A percentile compares a stretch with the other conserved stretches of the same genome.
Evolutionary conservation across 2,888 invertebrate species (phyloP).

Genomic region (Eristalis pertinax): DNA sequence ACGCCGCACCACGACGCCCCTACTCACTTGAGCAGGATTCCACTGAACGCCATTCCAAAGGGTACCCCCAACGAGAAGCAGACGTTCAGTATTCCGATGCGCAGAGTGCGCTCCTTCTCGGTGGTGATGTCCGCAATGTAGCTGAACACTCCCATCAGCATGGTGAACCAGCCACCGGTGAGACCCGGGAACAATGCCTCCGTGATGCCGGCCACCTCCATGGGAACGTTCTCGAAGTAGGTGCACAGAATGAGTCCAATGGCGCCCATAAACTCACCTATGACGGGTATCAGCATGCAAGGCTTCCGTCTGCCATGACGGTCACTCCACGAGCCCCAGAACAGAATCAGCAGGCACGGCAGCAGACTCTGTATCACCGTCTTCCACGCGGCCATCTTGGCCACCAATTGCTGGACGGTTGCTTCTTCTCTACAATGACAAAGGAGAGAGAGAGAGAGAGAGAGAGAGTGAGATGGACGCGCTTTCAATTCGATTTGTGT

Average conservation of each 20-base stretch:
- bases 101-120: conserved; percentile 90
- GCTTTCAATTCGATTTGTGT: conserved; percentile 15
- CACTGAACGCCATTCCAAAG: conserved; percentile 93
- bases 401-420: conserved; percentile 88
- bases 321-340: conserved; percentile 91
- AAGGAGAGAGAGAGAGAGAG: conserved; percentile 8
- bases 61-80: conserved; percentile 94
- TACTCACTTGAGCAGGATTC: conserved; percentile 85
- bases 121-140: conserved; percentile 94
- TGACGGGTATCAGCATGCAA: conserved; percentile 91
- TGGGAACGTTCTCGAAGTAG: conserved; percentile 89
- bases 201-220: conserved; percentile 90
- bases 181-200: conserved; percentile 92
- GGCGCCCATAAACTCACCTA: conserved; percentile 90
- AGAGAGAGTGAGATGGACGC: conserved; percentile 25
- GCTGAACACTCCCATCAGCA: conserved; percentile 95
- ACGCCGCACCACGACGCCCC: not conserved
- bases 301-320: conserved; percentile 83
- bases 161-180: conserved; percentile 92
- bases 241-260: conserved; percentile 90
- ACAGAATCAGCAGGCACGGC: conserved; percentile 90
- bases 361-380: conserved; percentile 91
- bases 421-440: conserved; percentile 83
- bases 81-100: conserved; percentile 94
- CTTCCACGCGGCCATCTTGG: conserved; percentile 93